A percentile compares a stretch with the other conserved stretches of the same genome.
Conservation (phyloP, 2,888 invertebrate species). For the Anoncus sp. region DNA sequence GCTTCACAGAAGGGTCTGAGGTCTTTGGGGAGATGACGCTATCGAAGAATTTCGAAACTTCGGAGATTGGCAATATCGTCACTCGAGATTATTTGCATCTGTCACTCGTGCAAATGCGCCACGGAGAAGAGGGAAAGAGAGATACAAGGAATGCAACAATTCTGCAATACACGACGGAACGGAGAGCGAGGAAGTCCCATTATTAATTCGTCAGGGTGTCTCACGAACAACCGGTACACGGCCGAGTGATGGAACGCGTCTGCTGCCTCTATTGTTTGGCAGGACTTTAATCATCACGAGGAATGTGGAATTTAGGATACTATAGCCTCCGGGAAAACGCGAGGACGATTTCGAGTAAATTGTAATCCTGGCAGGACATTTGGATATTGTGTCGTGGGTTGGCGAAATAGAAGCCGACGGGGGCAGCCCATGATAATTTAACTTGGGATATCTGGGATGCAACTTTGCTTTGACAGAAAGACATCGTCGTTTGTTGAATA, state of each 20-base stretch:
- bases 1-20: not conserved
- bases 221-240: slow-evolving; percentile 23
- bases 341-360: slow-evolving; percentile 39
- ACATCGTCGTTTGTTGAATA: too few species aligned
- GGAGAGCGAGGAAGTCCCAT: slow-evolving; percentile 30
- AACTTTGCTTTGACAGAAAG: not conserved
- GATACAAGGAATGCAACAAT: slow-evolving; percentile 29
- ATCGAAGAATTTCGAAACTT: slow-evolving; percentile 27
- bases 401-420: slow-evolving; percentile 2
- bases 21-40: slow-evolving; percentile 22
- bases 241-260: slow-evolving; percentile 47
- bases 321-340: slow-evolving; percentile 34
- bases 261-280: slow-evolving; percentile 45
- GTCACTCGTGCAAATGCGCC: slow-evolving; percentile 11
- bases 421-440: not conserved
- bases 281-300: slow-evolving; percentile 47
- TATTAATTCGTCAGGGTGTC: slow-evolving; percentile 59
- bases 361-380: slow-evolving; percentile 24
- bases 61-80: slow-evolving; percentile 38
- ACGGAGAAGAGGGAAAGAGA: not conserved
- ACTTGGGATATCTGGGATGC: not conserved
- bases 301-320: slow-evolving; percentile 43
- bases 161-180: slow-evolving; percentile 33
- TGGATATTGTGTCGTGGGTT: slow-evolving; percentile 23
- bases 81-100: slow-evolving; percentile 44